Conservation (phyloP, 1,140 invertebrate species). For the Eriosoma lanigerum region DNA sequence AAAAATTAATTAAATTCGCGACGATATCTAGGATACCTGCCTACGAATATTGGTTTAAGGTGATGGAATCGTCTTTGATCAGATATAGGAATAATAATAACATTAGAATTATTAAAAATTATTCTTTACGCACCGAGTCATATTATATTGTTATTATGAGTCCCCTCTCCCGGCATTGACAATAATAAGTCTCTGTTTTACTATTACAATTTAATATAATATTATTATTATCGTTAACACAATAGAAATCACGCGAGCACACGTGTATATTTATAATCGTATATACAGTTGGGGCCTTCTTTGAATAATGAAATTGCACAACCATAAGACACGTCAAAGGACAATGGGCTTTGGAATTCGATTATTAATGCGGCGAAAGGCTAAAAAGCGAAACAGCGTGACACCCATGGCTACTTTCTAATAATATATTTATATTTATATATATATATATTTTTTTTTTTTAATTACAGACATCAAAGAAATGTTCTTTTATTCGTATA, state of each 20-base stretch:
- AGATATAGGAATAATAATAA: not conserved
- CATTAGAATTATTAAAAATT: too few relatives aligned
- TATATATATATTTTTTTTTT: not conserved
- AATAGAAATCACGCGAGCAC: slow-evolving; percentile 26
- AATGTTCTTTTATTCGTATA: slow-evolving; percentile 33
- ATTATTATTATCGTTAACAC: slow-evolving; percentile 43
- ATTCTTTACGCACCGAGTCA: too few relatives aligned
- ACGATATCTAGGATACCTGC: too few relatives aligned
- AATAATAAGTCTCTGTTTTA: not conserved
- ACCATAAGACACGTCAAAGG: slow-evolving; percentile 51
- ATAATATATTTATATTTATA: slow-evolving; percentile 30
- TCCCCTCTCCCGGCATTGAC: not conserved
- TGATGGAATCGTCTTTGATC: not conserved
- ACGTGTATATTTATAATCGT: not conserved
- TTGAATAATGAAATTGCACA: slow-evolving; percentile 52
- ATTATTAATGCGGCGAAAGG: slow-evolving; percentile 51
- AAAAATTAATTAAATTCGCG: too few relatives aligned
- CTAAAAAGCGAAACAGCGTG: slow-evolving; percentile 50
- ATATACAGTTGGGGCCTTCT: slow-evolving; percentile 19
- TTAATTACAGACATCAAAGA: slow-evolving; percentile 50
- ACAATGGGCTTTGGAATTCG: slow-evolving; percentile 49
- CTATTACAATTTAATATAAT: not conserved
- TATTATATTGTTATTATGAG: too few relatives aligned
- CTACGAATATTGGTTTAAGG: not conserved
- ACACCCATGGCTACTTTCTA: slow-evolving; percentile 48